Conservation (phyloP, 2,888 invertebrate genomes). For the Stenurella melanura region DNA sequence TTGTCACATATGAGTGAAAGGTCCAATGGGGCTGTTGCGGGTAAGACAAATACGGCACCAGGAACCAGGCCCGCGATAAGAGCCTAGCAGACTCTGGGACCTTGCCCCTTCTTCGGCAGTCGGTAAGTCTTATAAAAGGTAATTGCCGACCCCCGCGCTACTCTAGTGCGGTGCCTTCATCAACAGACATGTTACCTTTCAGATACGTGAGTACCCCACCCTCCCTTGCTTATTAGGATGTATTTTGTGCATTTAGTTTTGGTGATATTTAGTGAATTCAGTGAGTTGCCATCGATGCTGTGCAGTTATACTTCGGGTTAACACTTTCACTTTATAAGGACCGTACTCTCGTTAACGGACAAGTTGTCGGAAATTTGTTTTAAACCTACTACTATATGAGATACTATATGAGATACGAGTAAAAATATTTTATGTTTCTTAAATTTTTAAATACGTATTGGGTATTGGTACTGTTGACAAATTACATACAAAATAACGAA, state of each 20-base stretch:
- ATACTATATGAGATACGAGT: too few species aligned
- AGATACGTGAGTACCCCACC: slow-evolving; percentile 70
- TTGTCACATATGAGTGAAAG: slow-evolving; percentile 55
- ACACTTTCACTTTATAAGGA: slow-evolving; percentile 34
- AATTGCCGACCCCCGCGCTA: slow-evolving; percentile 70
- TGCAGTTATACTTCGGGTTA: slow-evolving; percentile 18
- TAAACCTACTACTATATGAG: too few species aligned
- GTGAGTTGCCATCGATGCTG: slow-evolving; percentile 32
- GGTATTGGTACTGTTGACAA: too few species aligned
- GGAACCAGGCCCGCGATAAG: slow-evolving; percentile 62
- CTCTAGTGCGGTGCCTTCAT: slow-evolving; percentile 70
- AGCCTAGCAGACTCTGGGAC: slow-evolving; percentile 71
- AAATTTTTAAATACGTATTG: too few species aligned
- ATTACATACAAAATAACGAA: too few species aligned
- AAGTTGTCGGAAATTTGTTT: too few species aligned
- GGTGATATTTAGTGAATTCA: slow-evolving; percentile 39
- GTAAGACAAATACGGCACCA: slow-evolving; percentile 61
- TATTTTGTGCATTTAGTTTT: slow-evolving; percentile 31
- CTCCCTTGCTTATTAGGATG: slow-evolving; percentile 39
- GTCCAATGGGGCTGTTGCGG: slow-evolving; percentile 52
- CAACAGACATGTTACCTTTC: slow-evolving; percentile 68
- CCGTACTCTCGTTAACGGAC: background rate
- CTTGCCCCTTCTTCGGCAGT: slow-evolving; percentile 69
- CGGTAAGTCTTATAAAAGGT: slow-evolving; percentile 70
- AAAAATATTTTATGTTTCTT: too few species aligned